Evolutionary conservation across 64 coral and sea anemone genomes (phyloP).

Genomic region (Stichodactyla helianthus): DNA sequence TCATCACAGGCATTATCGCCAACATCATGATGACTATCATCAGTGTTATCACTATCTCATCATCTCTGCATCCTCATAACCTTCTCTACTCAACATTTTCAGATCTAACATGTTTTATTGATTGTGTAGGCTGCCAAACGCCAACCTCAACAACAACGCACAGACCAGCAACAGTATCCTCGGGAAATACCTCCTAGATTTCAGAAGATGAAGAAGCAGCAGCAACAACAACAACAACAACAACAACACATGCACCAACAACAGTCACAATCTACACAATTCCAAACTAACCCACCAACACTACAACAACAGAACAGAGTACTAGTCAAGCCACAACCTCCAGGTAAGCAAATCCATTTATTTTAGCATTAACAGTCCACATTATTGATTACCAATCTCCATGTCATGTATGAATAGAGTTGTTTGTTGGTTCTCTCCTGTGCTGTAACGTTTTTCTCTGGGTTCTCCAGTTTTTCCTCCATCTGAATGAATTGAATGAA

Average conservation of each 20-base stretch:
- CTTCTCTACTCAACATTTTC: background rate
- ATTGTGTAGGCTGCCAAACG: constrained; percentile 64
- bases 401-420: background rate
- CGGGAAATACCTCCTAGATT: constrained; percentile 95
- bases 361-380: background rate
- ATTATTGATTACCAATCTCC: too few species aligned
- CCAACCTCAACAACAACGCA: constrained; percentile 87
- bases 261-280: constrained; percentile 45
- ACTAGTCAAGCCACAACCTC: constrained; percentile 36
- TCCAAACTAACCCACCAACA: constrained; percentile 23
- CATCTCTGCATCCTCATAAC: too few species aligned
- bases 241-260: constrained; percentile 50
- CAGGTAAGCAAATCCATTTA: constrained; percentile 13
- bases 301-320: constrained; percentile 27
- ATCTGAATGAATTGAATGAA: background rate
- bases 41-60: too few species aligned
- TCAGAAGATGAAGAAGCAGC: constrained; percentile 85
- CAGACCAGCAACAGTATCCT: constrained; percentile 93
- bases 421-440: too few species aligned
- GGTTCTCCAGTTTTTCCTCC: too few species aligned
- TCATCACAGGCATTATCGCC: too few species aligned
- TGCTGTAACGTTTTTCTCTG: too few species aligned
- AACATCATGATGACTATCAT: too few species aligned
- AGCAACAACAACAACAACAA: constrained; percentile 56
- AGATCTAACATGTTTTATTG: background rate